Percentiles rank a stretch among this genome's conserved stretches.
Conservation (phyloP, 2,888 invertebrate genomes). For the Cheilosia pagana region DNA sequence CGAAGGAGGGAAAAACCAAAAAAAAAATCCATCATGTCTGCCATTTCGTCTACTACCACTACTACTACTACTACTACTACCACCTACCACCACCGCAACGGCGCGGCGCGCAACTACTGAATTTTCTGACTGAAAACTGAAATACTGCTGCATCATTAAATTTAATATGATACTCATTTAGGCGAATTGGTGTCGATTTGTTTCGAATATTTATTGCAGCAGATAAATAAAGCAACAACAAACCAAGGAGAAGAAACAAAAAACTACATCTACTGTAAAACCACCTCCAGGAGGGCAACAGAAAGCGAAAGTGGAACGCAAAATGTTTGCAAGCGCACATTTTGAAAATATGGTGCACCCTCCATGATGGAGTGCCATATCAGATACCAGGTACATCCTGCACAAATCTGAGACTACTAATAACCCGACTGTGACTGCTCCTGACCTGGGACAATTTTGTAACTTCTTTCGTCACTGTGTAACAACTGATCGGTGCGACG, state of each 20-base stretch:
- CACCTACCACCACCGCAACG: conserved; percentile 57
- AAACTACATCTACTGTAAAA: conserved; percentile 35
- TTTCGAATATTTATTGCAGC: conserved; percentile 83
- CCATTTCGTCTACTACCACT: conserved; percentile 71
- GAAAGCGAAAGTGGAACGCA: conserved; percentile 64
- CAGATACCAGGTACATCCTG: not conserved
- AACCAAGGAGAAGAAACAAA: conserved; percentile 15
- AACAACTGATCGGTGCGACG: conserved; percentile 40
- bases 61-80: conserved; percentile 39
- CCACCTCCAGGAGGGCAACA: conserved; percentile 32
- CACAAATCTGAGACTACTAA: conserved; percentile 16
- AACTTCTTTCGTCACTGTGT: conserved; percentile 20
- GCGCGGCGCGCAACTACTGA: conserved; percentile 59
- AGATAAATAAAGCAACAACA: conserved; percentile 77
- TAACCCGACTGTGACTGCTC: conserved; percentile 22
- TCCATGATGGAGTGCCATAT: not conserved
- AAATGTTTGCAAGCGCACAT: conserved; percentile 35
- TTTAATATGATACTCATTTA: conserved; percentile 84
- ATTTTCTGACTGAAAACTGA: conserved; percentile 82
- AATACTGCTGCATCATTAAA: conserved; percentile 84
- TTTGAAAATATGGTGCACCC: not conserved
- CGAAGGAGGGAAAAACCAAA: conserved; percentile 27
- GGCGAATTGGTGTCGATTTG: conserved; percentile 84
- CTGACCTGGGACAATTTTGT: conserved; percentile 74
- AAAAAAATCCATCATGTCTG: conserved; percentile 73